Evolutionary conservation across 2,113 vertebrate species (phyloP).

Genomic region (Poecile atricapillus): DNA sequence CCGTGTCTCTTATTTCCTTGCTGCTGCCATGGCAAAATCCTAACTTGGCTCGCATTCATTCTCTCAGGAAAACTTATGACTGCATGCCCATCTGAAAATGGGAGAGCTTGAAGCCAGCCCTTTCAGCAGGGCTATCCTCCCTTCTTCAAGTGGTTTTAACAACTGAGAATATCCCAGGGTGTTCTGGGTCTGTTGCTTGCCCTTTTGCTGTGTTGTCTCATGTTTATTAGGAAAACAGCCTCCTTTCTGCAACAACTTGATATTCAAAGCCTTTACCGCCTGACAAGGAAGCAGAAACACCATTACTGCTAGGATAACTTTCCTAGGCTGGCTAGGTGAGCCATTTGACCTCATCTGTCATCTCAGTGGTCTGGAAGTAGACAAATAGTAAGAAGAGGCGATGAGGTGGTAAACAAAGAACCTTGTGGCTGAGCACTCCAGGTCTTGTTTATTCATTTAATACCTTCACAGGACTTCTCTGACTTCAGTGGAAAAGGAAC

Average conservation of each 20-base stretch:
- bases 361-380: not conserved
- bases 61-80: not conserved
- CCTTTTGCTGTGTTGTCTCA: not conserved
- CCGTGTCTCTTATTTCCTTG: not conserved
- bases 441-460: not conserved
- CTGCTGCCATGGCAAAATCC: not conserved
- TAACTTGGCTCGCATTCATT: not conserved
- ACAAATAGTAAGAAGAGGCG: not conserved
- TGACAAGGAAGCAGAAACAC: not conserved
- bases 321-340: not conserved
- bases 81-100: not conserved
- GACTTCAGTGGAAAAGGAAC: not conserved
- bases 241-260: not conserved
- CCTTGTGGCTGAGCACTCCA: not conserved
- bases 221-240: not conserved
- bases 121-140: not conserved
- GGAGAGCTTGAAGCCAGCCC: not conserved
- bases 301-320: not conserved
- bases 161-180: not conserved
- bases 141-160: not conserved
- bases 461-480: not conserved
- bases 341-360: not conserved
- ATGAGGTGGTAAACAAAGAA: not conserved
- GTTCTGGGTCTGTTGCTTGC: not conserved
- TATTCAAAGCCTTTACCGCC: not conserved